phyloP scores from a whole-genome alignment of 2,797 vertebrate genomes.

The Enteromius mattozi region DNA sequence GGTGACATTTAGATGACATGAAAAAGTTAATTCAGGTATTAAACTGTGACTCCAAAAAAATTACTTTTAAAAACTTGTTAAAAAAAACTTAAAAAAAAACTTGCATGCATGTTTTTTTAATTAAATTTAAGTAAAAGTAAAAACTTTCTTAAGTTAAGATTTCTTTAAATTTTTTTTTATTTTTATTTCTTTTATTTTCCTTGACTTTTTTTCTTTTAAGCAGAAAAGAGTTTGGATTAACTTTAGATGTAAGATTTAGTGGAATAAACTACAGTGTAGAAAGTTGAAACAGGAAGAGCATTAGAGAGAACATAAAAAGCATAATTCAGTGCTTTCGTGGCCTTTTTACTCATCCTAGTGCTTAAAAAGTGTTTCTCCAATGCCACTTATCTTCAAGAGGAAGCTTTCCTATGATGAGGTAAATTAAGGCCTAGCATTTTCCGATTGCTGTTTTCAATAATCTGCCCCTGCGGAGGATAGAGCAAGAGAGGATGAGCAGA shows the following conservation, averaged over 20 bases:
- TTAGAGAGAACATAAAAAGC: not conserved
- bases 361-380: not conserved
- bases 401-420: not conserved
- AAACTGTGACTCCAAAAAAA: not conserved
- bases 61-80: too few species aligned
- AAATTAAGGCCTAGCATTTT: conserved; percentile 3
- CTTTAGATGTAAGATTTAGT: not conserved
- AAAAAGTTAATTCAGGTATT: not conserved
- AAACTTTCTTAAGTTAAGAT: too few species aligned
- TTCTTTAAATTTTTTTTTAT: too few species aligned
- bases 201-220: not conserved
- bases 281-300: not conserved
- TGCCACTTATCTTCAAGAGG: conserved; percentile 1
- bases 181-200: too few species aligned
- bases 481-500: not conserved
- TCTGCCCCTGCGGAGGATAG: not conserved
- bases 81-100: too few species aligned
- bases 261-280: not conserved
- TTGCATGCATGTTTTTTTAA: not conserved
- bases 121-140: not conserved
- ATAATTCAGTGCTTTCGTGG: not conserved
- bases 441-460: conserved; percentile 27
- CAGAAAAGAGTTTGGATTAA: not conserved
- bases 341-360: not conserved
- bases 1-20: not conserved